A percentile compares a stretch with the other conserved stretches of the same genome.
Evolutionary conservation across 2,888 invertebrate genomes (phyloP).

Genomic region (Heteromurus nitidus): DNA sequence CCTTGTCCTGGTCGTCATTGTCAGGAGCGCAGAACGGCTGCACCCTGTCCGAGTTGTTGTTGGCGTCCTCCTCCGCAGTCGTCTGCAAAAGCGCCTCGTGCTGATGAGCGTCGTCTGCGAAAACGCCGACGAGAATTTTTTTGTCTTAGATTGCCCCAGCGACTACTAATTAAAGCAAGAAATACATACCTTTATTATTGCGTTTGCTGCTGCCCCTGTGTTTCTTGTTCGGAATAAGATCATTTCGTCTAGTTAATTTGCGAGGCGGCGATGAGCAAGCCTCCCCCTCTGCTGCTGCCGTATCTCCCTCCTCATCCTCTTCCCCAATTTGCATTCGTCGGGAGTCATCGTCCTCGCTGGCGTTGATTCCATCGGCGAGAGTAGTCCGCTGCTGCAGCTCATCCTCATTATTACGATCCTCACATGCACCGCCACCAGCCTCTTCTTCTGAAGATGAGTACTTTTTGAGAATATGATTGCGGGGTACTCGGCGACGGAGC

Average conservation of each 20-base stretch:
- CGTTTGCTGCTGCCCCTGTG: slow-evolving; percentile 21
- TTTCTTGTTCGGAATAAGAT: too few species aligned
- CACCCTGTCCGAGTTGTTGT: slow-evolving; percentile 39
- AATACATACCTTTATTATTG: too few species aligned
- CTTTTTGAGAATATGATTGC: too few species aligned
- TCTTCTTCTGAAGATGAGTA: slow-evolving; percentile 32
- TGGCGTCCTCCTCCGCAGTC: slow-evolving; percentile 30
- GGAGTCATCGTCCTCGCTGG: slow-evolving; percentile 4
- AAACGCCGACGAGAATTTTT: too few species aligned
- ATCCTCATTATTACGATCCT: background rate
- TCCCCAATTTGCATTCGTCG: slow-evolving; percentile 45
- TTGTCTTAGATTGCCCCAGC: too few species aligned
- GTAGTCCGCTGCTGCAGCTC: background rate
- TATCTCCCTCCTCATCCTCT: slow-evolving; percentile 10
- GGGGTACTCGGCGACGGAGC: too few species aligned
- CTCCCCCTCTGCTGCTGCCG: background rate
- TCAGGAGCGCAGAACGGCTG: background rate
- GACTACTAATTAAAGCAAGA: too few species aligned
- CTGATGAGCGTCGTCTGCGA: background rate
- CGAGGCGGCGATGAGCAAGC: too few species aligned
- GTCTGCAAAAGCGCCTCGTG: too few species aligned
- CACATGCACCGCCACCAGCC: too few species aligned
- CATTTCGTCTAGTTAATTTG: too few species aligned
- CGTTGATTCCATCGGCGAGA: too few species aligned
- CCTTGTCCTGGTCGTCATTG: slow-evolving; percentile 18